Evolutionary conservation across 2,888 invertebrate genomes (phyloP).

Genomic region (Oscheius onirici): DNA sequence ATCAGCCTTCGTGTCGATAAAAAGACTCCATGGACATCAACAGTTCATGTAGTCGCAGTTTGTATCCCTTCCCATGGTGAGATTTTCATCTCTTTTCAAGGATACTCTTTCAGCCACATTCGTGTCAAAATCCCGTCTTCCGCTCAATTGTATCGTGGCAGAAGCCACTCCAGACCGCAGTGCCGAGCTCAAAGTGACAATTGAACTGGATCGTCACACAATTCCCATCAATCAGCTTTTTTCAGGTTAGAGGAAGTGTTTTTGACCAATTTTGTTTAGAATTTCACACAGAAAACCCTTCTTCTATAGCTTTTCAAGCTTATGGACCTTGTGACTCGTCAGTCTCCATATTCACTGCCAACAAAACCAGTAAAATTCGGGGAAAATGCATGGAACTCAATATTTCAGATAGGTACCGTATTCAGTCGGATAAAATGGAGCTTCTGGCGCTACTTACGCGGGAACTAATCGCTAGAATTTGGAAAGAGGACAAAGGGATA

Average conservation of each 20-base stretch:
- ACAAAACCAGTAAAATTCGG: conserved; percentile 31
- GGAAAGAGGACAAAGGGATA: conserved; percentile 15
- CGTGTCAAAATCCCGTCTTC: neutral
- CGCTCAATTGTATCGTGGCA: conserved; percentile 6
- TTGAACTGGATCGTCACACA: conserved; percentile 23
- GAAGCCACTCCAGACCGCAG: conserved; percentile 32
- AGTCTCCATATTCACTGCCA: conserved; percentile 28
- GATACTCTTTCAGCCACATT: conserved; percentile 18
- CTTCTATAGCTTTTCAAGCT: conserved; percentile 26
- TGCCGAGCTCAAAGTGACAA: conserved; percentile 17
- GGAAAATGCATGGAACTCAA: neutral
- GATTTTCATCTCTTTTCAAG: neutral
- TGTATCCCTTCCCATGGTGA: conserved; percentile 4
- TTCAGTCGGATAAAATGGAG: conserved; percentile 45
- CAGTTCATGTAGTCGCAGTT: conserved; percentile 7
- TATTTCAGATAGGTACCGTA: conserved; percentile 51
- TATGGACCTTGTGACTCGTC: conserved; percentile 22
- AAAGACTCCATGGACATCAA: neutral
- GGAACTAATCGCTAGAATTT: conserved; percentile 36
- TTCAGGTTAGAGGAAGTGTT: conserved; percentile 12
- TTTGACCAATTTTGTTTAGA: neutral
- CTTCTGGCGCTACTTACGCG: conserved; percentile 35
- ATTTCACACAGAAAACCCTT: conserved; percentile 31
- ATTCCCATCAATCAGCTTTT: conserved; percentile 25
- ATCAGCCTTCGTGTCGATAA: neutral